These are phyloP conservation scores for Cygnus atratus DNA, from an alignment of 2,113 vertebrate genomes.

Conservation along the genomic window DNA sequence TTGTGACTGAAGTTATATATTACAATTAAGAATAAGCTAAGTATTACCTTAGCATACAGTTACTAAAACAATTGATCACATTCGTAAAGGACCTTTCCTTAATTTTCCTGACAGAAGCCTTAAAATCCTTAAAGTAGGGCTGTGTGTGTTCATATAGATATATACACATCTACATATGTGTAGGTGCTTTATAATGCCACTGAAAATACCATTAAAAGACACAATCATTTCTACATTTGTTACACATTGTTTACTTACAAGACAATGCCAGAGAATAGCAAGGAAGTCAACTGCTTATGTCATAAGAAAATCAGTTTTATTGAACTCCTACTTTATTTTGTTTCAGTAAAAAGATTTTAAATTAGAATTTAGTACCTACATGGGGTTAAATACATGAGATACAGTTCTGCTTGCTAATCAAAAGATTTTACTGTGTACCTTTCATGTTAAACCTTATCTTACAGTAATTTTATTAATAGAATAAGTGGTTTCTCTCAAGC, in stretches of 20 bases:
- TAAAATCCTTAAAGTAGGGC: neutral
- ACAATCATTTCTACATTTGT: neutral
- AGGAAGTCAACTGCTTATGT: neutral
- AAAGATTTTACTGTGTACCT: neutral
- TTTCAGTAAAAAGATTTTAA: neutral
- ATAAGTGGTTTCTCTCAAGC: conserved; percentile 5
- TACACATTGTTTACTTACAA: neutral
- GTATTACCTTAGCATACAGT: neutral
- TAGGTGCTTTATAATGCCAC: neutral
- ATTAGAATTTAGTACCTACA: neutral
- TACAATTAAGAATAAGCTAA: neutral
- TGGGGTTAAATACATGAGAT: neutral
- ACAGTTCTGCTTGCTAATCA: neutral
- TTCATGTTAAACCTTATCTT: neutral
- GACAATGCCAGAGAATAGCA: neutral
- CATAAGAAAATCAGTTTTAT: neutral
- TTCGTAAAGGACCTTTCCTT: neutral
- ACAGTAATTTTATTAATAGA: neutral
- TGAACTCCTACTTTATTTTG: neutral
- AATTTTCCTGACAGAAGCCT: neutral
- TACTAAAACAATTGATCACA: neutral
- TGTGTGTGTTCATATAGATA: neutral
- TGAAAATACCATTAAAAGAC: neutral
- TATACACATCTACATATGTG: neutral
- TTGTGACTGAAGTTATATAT: neutral